Conservation (phyloP, 1,140 invertebrate species). For the Cylas formicarius region DNA sequence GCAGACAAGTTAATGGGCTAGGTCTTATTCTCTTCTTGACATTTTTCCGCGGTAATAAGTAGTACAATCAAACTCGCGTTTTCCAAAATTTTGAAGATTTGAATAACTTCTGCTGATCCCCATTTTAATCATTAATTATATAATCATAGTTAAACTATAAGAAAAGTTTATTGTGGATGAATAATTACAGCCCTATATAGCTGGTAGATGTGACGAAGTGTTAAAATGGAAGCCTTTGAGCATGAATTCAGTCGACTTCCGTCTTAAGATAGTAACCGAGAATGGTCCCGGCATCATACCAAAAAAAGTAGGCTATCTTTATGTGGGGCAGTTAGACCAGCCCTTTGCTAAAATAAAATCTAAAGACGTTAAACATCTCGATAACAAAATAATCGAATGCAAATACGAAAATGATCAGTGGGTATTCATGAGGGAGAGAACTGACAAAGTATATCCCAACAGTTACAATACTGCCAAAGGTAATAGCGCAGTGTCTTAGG, state of each 20-base stretch:
- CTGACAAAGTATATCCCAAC: slow-evolving; percentile 96
- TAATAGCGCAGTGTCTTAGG: slow-evolving; percentile 38
- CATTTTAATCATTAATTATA: no score
- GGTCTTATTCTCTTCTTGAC: no score
- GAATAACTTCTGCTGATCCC: no score
- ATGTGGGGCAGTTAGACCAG: slow-evolving; percentile 59
- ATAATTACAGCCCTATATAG: slow-evolving; percentile 62
- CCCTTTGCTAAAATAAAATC: slow-evolving; percentile 71
- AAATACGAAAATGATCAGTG: slow-evolving; percentile 69
- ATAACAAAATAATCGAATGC: slow-evolving; percentile 97
- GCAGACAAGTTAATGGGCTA: no score
- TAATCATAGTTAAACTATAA: no score
- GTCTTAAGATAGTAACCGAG: slow-evolving; percentile 71
- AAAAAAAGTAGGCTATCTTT: slow-evolving; percentile 69
- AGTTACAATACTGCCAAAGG: slow-evolving; percentile 71
- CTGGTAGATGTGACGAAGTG: slow-evolving; percentile 74
- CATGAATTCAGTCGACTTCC: slow-evolving; percentile 95
- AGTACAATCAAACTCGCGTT: no score
- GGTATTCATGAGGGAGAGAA: slow-evolving; percentile 93
- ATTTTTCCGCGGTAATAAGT: no score
- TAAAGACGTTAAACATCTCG: slow-evolving; percentile 67
- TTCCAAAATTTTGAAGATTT: no score
- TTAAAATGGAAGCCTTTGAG: slow-evolving; percentile 96
- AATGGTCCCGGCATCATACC: slow-evolving; percentile 65
- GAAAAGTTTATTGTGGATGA: no score